Evolutionary conservation across 2,888 invertebrate genomes (phyloP).

Genomic region (Epinotia ramella): DNA sequence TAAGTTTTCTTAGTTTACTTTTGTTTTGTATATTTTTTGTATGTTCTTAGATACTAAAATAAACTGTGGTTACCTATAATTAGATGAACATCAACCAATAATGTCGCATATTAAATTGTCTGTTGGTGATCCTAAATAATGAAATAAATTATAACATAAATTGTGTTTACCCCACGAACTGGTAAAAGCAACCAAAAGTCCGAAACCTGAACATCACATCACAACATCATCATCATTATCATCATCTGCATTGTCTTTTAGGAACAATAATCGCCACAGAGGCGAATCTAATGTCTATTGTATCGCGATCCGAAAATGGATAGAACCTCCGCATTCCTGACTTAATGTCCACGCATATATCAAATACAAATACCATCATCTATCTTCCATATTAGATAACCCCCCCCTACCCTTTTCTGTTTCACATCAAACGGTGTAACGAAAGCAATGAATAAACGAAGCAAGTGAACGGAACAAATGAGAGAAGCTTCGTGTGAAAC

Average conservation of each 20-base stretch:
- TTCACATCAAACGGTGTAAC: constrained; percentile 13
- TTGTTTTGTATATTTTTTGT: no score
- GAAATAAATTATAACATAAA: no score
- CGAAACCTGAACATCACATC: no score
- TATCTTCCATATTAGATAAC: neutral
- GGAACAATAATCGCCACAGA: neutral
- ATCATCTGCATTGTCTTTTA: neutral
- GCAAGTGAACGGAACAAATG: constrained; percentile 58
- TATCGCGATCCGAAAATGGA: neutral
- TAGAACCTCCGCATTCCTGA: neutral
- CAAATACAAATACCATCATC: constrained; percentile 18
- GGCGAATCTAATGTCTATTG: neutral
- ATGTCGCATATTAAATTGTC: no score
- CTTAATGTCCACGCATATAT: constrained; percentile 2
- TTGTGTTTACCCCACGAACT: no score
- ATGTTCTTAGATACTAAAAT: no score
- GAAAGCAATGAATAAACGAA: constrained; percentile 36
- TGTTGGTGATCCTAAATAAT: no score
- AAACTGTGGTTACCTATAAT: no score
- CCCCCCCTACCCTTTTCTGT: neutral
- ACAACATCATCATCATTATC: no score
- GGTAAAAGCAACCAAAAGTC: no score
- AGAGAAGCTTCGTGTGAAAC: constrained; percentile 68
- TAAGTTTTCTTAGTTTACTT: no score
- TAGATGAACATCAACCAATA: no score